Percentiles rank a stretch among this genome's conserved stretches.
phyloP scores from a whole-genome alignment of 1,140 invertebrate species.

The Megalopta genalis region DNA sequence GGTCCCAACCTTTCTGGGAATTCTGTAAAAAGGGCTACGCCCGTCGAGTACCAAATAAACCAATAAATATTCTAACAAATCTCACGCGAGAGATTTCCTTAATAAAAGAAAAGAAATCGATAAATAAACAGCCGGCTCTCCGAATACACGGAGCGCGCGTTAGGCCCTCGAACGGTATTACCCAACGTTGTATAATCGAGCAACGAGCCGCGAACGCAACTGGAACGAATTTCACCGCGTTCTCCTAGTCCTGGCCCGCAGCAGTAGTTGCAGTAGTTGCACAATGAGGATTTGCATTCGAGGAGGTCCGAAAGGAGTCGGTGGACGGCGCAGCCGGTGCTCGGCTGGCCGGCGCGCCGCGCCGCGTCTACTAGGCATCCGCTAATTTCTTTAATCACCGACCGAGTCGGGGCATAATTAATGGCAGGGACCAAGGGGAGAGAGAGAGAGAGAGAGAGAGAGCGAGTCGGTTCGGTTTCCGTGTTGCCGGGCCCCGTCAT shows the following conservation, averaged over 20 bases:
- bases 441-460: too few species aligned
- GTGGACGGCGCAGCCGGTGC: conserved; percentile 24
- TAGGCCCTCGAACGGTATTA: conserved; percentile 23
- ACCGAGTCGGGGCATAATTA: conserved; percentile 66
- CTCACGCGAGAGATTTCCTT: too few species aligned
- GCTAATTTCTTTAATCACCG: conserved; percentile 73
- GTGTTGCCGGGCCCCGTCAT: conserved; percentile 55
- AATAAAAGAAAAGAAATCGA: too few species aligned
- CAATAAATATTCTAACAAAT: too few species aligned
- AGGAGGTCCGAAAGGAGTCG: conserved; percentile 5
- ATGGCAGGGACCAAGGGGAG: conserved; percentile 43
- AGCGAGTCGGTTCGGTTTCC: conserved; percentile 64
- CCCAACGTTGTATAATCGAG: conserved; percentile 61
- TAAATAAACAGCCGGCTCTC: too few species aligned
- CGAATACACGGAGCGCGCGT: too few species aligned
- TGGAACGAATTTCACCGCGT: conserved; percentile 67
- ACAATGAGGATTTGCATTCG: conserved; percentile 68
- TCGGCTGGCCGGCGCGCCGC: not conserved
- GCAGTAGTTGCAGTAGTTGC: conserved; percentile 61
- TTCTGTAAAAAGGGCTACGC: too few species aligned
- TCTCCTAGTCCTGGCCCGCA: conserved; percentile 41
- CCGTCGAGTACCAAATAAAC: too few species aligned
- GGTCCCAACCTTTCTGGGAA: too few species aligned
- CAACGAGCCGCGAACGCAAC: conserved; percentile 59
- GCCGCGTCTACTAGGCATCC: conserved; percentile 43